A percentile compares a stretch with the other conserved stretches of the same genome.
Evolutionary conservation across 2,113 vertebrate species (phyloP).

Genomic region (Boleophthalmus pectinirostris): DNA sequence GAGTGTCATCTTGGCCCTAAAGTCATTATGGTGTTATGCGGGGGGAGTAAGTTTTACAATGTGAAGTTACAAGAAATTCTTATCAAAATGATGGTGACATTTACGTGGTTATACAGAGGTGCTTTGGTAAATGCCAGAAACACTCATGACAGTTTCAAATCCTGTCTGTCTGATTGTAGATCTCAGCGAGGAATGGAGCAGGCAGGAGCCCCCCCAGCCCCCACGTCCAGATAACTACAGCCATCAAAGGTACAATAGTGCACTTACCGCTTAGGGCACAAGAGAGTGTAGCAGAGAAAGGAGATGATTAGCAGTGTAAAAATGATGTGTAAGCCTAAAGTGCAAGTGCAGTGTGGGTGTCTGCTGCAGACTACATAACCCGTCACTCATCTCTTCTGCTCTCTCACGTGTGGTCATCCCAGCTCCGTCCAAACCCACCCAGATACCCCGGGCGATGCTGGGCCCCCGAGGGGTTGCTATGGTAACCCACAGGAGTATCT

Average conservation of each 20-base stretch:
- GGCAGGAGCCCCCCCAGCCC: conserved; percentile 91
- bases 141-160: not conserved
- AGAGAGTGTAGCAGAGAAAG: conserved; percentile 23
- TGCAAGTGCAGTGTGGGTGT: not conserved
- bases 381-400: not conserved
- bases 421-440: conserved; percentile 85
- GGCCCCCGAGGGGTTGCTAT: conserved; percentile 82
- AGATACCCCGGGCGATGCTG: conserved; percentile 82
- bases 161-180: conserved; percentile 68
- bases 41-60: not conserved
- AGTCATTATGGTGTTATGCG: not conserved
- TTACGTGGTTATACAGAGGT: not conserved
- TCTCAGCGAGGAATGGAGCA: conserved; percentile 90
- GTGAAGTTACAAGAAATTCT: not conserved
- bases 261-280: not conserved
- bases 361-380: not conserved
- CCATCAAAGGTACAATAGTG: conserved; percentile 85
- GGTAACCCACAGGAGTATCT: conserved; percentile 88
- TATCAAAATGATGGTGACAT: conserved; percentile 1
- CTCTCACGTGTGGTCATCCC: conserved; percentile 50
- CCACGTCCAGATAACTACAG: conserved; percentile 88
- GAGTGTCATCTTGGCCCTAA: not conserved
- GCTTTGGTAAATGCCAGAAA: conserved; percentile 1
- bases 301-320: conserved; percentile 4
- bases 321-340: not conserved